These are phyloP conservation scores for Ecliptopera silaceata DNA, from an alignment of 2,888 invertebrate species.

Conservation along the genomic window DNA sequence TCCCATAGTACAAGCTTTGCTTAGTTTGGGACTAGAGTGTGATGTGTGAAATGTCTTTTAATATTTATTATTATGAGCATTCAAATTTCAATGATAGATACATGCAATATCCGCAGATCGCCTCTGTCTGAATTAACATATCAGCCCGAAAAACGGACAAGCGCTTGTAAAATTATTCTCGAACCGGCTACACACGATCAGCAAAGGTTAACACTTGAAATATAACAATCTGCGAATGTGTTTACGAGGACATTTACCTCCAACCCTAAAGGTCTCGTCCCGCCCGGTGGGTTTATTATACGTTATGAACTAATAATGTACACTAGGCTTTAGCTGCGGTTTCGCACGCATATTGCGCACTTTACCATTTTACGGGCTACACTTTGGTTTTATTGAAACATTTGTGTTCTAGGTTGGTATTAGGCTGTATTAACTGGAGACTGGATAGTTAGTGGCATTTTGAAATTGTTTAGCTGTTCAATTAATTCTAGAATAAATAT, in stretches of 20 bases:
- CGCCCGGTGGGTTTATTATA: conserved; percentile 4
- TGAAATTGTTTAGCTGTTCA: neutral
- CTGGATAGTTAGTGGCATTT: neutral
- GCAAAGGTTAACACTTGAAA: conserved; percentile 10
- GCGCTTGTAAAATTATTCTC: no score
- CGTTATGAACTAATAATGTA: conserved; percentile 25
- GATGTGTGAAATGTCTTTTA: no score
- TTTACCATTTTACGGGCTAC: conserved; percentile 8
- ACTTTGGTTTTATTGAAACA: conserved; percentile 9
- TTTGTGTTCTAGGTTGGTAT: neutral
- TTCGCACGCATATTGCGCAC: conserved; percentile 11
- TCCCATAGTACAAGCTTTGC: no score
- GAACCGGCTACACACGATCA: no score
- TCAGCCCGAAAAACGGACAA: no score
- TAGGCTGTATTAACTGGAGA: neutral
- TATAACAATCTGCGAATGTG: conserved; percentile 19
- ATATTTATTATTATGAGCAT: no score
- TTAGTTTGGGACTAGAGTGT: no score
- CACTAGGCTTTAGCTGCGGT: conserved; percentile 13
- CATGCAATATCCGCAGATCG: no score
- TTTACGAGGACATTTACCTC: conserved; percentile 13
- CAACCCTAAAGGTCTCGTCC: conserved; percentile 10
- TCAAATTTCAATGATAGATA: no score
- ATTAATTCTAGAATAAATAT: no score
- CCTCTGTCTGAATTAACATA: no score